These are phyloP conservation scores for Cryptotis parvus DNA, from an alignment of 2,113 vertebrate species.

Conservation along the genomic window DNA sequence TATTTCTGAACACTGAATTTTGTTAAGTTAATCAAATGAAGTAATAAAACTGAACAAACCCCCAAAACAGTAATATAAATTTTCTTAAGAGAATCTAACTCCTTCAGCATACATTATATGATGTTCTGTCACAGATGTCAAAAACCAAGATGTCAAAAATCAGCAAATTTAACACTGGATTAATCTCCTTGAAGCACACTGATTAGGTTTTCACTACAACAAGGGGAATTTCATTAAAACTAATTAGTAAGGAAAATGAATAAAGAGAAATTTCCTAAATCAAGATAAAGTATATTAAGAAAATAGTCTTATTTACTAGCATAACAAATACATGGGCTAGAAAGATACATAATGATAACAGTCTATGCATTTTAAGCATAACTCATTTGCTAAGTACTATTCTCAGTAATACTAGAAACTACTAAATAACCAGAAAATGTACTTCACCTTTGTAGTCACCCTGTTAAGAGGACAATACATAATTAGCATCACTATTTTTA, in stretches of 20 bases:
- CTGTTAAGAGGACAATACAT: too few relatives aligned
- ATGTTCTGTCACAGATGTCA: background rate
- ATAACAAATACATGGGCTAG: background rate
- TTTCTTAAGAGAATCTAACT: conserved; percentile 3
- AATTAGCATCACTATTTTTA: too few relatives aligned
- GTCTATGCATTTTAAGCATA: too few relatives aligned
- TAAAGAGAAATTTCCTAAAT: background rate
- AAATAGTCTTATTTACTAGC: background rate
- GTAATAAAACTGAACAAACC: background rate
- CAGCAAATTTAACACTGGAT: background rate
- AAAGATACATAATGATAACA: conserved; percentile 2
- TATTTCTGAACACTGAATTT: too few relatives aligned
- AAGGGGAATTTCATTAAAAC: conserved; percentile 9
- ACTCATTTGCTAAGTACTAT: too few relatives aligned
- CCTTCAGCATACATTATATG: conserved; percentile 8
- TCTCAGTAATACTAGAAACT: too few relatives aligned
- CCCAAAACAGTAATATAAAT: background rate
- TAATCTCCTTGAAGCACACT: background rate
- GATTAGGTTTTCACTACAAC: background rate
- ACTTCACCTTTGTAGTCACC: too few relatives aligned
- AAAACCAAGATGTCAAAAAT: conserved; percentile 30
- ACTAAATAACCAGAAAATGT: too few relatives aligned
- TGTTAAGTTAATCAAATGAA: too few relatives aligned
- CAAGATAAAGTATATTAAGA: background rate
- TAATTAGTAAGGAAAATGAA: conserved; percentile 21